Conservation (phyloP, 2,797 vertebrate genomes). For the Gambelia wislizenii region DNA sequence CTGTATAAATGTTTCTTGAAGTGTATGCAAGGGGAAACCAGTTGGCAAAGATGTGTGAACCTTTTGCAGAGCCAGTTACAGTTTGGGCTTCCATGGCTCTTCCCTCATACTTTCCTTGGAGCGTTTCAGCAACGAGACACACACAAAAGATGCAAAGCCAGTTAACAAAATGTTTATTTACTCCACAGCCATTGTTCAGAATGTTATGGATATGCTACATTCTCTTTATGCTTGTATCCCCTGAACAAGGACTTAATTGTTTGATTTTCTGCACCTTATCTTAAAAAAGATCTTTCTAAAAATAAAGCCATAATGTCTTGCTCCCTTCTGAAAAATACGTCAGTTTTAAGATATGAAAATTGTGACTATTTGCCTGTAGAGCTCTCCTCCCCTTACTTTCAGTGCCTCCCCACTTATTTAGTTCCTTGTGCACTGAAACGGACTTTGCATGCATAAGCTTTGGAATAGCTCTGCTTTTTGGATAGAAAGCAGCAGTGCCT, state of each 20-base stretch:
- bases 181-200: slow-evolving; percentile 55
- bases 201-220: slow-evolving; percentile 27
- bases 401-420: background rate
- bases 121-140: background rate
- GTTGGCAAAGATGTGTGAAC: background rate
- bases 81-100: background rate
- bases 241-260: slow-evolving; percentile 26
- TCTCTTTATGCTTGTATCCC: slow-evolving; percentile 21
- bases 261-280: slow-evolving; percentile 35
- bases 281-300: slow-evolving; percentile 67
- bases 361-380: background rate
- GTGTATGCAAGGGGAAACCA: too few relatives aligned
- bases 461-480: background rate
- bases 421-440: too few relatives aligned
- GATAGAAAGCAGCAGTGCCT: background rate
- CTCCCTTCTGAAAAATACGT: slow-evolving; percentile 72
- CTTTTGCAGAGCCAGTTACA: background rate
- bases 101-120: too few relatives aligned
- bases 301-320: slow-evolving; percentile 67
- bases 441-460: background rate
- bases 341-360: background rate
- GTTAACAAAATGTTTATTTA: slow-evolving; percentile 69
- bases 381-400: background rate
- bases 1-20: background rate
- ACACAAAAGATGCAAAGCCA: slow-evolving; percentile 30